Base-by-base conservation (phyloP, 1,140 invertebrate species). In the Planococcus citri region DNA sequence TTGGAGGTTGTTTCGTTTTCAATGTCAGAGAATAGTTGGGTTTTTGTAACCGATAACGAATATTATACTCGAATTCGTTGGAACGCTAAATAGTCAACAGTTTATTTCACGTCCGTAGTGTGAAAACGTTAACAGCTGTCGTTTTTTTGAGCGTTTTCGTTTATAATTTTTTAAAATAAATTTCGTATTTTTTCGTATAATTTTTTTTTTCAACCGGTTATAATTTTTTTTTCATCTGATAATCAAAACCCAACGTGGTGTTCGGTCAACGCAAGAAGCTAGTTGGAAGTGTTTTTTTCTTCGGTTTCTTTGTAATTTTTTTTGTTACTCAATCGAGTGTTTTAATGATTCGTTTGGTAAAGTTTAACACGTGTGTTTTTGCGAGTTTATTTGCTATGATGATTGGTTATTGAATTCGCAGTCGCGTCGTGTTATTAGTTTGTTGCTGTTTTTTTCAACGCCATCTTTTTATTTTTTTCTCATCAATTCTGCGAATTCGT, bases 1-100 rank as follows among this genome's bases (percentile, higher is more conserved):
- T 64, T 64, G 60, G 60, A 64, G 60, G 25, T 64, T 64, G 60
- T 64, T 64, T 64, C 60, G 41, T 64, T 64, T 64, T 64, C 60
- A 64, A 64, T 64, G 60, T 64, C 60, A 64, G 21, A 58, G 51
- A 58, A 58, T 22, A 58, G 51, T 58, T 58, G 51, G 51, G 17
- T 58, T 4, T 58, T 58, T n/a, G 51, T 58, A 58, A n/a, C 21
- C 21, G 51, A 22, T 58, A 58, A 22, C 21, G 17, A 22, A 41
- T 41, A 41, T 10, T 41, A 41, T 20, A 20, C 21, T 58, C 17
- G 17, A 6, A 20, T 58, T 58, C 21, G 51, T 58, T 22, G 51
- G 17, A 20, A 58, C 51, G 51, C 51, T 58, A 58, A 58, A 20
- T 58, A 58, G 60, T 64, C 60, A 64, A 24, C 25, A 64, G 60